Base-by-base conservation (phyloP, 2,888 invertebrate species). In the Malthinus flaveolus region DNA sequence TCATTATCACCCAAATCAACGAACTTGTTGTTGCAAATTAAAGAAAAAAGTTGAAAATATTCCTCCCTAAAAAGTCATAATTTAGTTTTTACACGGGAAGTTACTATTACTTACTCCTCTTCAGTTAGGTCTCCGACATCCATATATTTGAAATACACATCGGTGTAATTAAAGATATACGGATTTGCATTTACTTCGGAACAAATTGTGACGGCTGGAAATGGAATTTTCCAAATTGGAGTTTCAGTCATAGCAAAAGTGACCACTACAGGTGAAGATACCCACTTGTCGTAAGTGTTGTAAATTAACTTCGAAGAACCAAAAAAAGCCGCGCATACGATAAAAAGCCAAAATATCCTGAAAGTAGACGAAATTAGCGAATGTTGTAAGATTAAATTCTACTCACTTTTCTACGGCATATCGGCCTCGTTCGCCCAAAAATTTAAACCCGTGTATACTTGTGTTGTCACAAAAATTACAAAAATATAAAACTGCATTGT, bases 181-280 rank as follows among this genome's bases (percentile, higher is more conserved):
- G 39, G 11, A 12, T 42, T 1, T 15, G 23, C n/a, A 9, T 42
- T 42, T 15, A 42, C 39, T 42, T 42, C 39, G 75, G 74, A 3
- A 8, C 39, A 42, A 23, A 42, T 42, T 9, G 39, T 42, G 9
- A 42, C 23, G 12, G 39, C 39, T 42, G 76, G 77, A 63, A 77
- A 77, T 2, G 76, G 75, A 10, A 85, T 83, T 77, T 85, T 81
- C 82, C 84, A 85, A 56, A 85, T 84, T 3, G 85, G 84, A 12
- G 86, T 87, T 0, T 88, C 84, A 46, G 85, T 85, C 68, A 88
- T 87, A 1, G 87, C 87, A 69, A 89, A 88, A 69, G 86, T 87
- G 1, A 89, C 88, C 67, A 89, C 87, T 0, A 89, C 88, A 0
- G 89, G 89, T 68, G 85, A 86, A 62, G 83, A 82, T 59, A 85